Evolutionary conservation across 2,797 vertebrate species (phyloP).

Genomic region (Rhynchonycteris naso): DNA sequence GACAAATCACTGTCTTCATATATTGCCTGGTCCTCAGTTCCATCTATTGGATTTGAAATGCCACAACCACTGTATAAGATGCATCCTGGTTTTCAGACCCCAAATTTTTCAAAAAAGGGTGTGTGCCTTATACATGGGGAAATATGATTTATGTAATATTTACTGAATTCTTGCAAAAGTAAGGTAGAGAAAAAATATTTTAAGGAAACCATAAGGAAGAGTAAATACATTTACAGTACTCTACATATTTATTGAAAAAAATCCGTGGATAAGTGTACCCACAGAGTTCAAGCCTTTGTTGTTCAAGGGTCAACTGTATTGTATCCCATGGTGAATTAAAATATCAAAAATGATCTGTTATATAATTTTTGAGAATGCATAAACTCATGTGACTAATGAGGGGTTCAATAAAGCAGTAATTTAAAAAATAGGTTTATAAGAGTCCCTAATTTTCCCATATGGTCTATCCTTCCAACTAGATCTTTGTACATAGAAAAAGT

Average conservation of each 20-base stretch:
- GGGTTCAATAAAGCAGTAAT: background rate
- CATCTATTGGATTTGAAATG: too few species aligned
- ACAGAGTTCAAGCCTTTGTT: background rate
- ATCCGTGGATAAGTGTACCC: background rate
- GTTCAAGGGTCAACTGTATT: background rate
- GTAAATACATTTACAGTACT: too few species aligned
- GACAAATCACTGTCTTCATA: too few species aligned
- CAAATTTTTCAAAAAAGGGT: too few species aligned
- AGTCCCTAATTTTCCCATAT: background rate
- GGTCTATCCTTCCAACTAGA: background rate
- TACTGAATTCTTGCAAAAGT: background rate
- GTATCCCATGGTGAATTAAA: background rate
- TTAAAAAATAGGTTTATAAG: background rate
- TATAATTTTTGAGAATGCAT: background rate
- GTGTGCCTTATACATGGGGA: too few species aligned
- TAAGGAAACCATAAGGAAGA: background rate
- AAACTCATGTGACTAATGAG: conserved; percentile 9
- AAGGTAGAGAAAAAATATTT: background rate
- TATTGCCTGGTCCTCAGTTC: too few species aligned
- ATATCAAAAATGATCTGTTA: background rate
- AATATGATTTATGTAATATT: background rate
- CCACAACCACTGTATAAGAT: too few species aligned
- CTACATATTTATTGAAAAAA: background rate
- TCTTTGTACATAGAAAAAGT: background rate
- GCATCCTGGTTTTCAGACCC: too few species aligned